phyloP scores from a whole-genome alignment of 2,797 vertebrate genomes.

The Rhodeus uyekii region DNA sequence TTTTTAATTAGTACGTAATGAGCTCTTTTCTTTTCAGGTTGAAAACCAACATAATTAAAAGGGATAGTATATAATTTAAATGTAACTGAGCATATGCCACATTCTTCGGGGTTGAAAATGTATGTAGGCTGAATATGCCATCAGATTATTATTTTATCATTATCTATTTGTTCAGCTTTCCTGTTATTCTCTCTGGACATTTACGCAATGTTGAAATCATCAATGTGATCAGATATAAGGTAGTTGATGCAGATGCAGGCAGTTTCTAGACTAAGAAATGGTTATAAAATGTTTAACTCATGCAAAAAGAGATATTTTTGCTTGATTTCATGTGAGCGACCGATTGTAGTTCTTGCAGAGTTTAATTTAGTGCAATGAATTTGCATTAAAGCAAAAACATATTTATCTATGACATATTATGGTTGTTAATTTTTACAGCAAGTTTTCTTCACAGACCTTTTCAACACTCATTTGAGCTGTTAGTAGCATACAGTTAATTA shows the following conservation, averaged over 20 bases:
- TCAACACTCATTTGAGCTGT: background rate
- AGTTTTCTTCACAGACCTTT: background rate
- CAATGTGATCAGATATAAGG: background rate
- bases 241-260: too few relatives aligned
- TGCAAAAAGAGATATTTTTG: background rate
- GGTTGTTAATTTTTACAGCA: background rate
- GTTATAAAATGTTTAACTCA: background rate
- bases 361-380: too few relatives aligned
- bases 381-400: background rate
- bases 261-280: too few relatives aligned
- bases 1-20: background rate
- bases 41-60: background rate
- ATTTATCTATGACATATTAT: background rate
- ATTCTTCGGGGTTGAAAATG: background rate
- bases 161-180: background rate
- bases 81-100: background rate
- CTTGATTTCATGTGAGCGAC: background rate
- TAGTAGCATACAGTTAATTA: background rate
- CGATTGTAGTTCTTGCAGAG: background rate
- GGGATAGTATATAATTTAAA: background rate
- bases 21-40: background rate
- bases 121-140: background rate
- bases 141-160: background rate
- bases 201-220: background rate
- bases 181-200: background rate